phyloP scores from a whole-genome alignment of 2,113 vertebrate genomes.

The Rhynchopsitta pachyrhyncha region DNA sequence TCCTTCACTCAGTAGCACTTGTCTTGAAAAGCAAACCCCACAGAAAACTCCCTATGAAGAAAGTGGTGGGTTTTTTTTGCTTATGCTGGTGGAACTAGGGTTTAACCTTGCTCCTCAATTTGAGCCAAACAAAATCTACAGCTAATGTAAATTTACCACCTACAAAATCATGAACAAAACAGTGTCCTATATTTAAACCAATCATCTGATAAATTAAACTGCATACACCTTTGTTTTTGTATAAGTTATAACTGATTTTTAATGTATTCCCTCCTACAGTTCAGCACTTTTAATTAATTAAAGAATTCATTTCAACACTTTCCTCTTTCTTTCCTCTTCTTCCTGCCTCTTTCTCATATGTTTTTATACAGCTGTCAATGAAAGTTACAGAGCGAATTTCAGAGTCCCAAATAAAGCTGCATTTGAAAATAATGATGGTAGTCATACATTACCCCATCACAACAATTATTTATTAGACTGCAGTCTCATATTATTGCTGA shows the following conservation, averaged over 20 bases:
- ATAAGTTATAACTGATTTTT: neutral
- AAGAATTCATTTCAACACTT: neutral
- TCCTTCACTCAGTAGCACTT: neutral
- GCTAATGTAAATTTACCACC: neutral
- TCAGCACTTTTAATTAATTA: neutral
- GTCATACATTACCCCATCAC: neutral
- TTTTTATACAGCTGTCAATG: neutral
- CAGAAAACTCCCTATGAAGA: neutral
- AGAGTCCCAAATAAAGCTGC: neutral
- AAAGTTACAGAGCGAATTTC: neutral
- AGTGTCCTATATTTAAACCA: neutral
- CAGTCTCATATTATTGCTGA: neutral
- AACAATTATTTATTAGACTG: neutral
- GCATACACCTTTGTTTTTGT: neutral
- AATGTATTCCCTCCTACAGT: neutral
- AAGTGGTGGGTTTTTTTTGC: fast-evolving
- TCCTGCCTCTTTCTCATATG: neutral
- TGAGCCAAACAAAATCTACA: neutral
- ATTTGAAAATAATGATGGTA: neutral
- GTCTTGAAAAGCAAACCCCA: neutral
- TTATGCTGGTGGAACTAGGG: neutral
- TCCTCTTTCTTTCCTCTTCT: neutral
- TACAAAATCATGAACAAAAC: neutral
- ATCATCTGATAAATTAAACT: neutral
- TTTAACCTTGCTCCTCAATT: neutral